Conservation (phyloP, 1,140 invertebrate species). For the Pseudomyrmex cubaensis region DNA sequence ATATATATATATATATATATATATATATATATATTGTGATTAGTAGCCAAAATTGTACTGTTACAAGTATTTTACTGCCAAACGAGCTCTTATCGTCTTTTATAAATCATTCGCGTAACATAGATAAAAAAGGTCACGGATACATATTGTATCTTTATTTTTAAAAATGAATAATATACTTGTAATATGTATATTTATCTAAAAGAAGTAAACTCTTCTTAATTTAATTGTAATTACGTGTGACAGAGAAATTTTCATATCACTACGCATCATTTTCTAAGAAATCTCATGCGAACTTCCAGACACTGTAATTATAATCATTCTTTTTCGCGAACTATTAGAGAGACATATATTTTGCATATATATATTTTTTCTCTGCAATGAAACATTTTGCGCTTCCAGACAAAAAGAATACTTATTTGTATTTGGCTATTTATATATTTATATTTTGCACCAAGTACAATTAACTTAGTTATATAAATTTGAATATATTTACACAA, state of each 20-base stretch:
- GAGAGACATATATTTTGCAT: background rate
- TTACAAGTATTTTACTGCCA: background rate
- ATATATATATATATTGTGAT: too few relatives aligned
- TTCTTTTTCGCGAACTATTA: too few relatives aligned
- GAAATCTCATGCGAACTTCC: too few relatives aligned
- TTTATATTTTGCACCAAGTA: background rate
- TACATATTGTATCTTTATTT: slow-evolving; percentile 18
- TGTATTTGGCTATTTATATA: slow-evolving; percentile 10
- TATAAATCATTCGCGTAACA: too few relatives aligned
- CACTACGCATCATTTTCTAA: too few relatives aligned
- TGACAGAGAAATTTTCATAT: too few relatives aligned
- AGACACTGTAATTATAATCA: too few relatives aligned
- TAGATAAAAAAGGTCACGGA: background rate
- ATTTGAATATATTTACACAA: slow-evolving; percentile 14
- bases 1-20: too few relatives aligned
- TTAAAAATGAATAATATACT: background rate
- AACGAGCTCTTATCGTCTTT: too few relatives aligned
- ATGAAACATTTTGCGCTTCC: slow-evolving; percentile 43
- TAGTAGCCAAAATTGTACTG: slow-evolving; percentile 41
- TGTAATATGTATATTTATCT: too few relatives aligned
- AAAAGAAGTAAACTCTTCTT: too few relatives aligned
- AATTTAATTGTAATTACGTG: too few relatives aligned
- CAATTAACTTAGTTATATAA: slow-evolving; percentile 45
- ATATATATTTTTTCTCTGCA: slow-evolving; percentile 33
- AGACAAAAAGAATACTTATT: slow-evolving; percentile 38